Conservation (phyloP, 2,797 vertebrate genomes). For the Hippocampus kuda region DNA sequence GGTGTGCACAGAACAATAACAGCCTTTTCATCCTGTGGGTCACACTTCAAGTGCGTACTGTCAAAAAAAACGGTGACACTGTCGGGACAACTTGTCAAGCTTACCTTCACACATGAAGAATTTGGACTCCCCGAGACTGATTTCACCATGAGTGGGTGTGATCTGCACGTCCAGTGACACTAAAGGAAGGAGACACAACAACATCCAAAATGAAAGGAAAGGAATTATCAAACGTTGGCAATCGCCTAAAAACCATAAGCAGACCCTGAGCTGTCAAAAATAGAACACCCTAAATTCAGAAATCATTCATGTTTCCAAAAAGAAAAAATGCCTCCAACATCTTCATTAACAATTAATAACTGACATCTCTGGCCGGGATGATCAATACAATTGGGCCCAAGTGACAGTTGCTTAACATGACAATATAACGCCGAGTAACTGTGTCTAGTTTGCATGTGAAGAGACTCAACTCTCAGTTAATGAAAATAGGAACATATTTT, state of each 20-base stretch:
- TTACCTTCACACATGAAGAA: slow-evolving; percentile 97
- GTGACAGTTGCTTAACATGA: not conserved
- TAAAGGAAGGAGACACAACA: slow-evolving; percentile 44
- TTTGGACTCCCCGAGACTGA: slow-evolving; percentile 94
- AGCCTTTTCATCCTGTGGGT: not conserved
- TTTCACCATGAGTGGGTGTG: slow-evolving; percentile 86
- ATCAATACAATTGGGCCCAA: not conserved
- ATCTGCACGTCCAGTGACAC: slow-evolving; percentile 92
- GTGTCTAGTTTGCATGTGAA: not conserved
- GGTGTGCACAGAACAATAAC: not conserved
- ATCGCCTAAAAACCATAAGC: not conserved
- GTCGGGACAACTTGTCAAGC: slow-evolving; percentile 21
- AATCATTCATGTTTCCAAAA: not conserved
- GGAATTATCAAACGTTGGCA: no score
- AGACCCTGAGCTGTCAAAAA: not conserved
- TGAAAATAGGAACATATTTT: not conserved
- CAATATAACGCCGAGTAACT: not conserved
- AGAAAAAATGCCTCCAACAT: no score
- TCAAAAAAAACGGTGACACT: not conserved
- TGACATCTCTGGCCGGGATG: not conserved
- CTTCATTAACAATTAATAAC: not conserved
- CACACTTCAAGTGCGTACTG: not conserved
- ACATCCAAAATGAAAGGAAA: not conserved
- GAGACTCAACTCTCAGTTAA: not conserved
- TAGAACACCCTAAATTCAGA: not conserved